Conservation (phyloP, 2,113 vertebrate species). For the Lophura nycthemera region DNA sequence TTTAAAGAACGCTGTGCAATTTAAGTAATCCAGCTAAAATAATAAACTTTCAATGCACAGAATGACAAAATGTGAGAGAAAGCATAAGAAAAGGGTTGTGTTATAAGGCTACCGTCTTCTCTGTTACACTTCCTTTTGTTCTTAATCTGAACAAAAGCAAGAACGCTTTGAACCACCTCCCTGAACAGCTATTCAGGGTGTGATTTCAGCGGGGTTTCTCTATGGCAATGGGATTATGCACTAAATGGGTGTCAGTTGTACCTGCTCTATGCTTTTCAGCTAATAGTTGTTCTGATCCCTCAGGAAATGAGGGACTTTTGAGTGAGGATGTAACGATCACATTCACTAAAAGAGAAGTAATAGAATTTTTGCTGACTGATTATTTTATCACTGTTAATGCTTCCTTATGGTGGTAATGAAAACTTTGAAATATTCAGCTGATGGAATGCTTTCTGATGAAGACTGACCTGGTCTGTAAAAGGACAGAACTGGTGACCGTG, state of each 20-base stretch:
- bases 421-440: slow-evolving; percentile 73
- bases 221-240: background rate
- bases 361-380: slow-evolving; percentile 82
- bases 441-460: slow-evolving; percentile 71
- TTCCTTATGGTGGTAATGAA: slow-evolving; percentile 77
- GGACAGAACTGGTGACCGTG: slow-evolving; percentile 54
- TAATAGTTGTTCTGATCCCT: slow-evolving; percentile 56
- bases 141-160: slow-evolving; percentile 28
- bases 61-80: slow-evolving; percentile 5
- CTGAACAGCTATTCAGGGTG: background rate
- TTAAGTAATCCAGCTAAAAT: slow-evolving; percentile 48
- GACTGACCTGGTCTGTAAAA: slow-evolving; percentile 28
- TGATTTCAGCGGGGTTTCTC: slow-evolving; percentile 4
- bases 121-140: background rate
- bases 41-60: background rate
- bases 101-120: background rate
- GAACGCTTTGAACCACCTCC: background rate
- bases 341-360: slow-evolving; percentile 69
- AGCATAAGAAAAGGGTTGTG: background rate
- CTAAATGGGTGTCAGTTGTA: slow-evolving; percentile 55
- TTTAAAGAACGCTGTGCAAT: slow-evolving; percentile 23
- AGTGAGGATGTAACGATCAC: slow-evolving; percentile 67
- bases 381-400: slow-evolving; percentile 72
- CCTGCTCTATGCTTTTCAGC: slow-evolving; percentile 41
- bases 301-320: slow-evolving; percentile 74